Evolutionary conservation across 1,140 invertebrate genomes (phyloP), one percentile per base, ranked within the genome.

Genomic region (Alviniconcha marisindica): DNA sequence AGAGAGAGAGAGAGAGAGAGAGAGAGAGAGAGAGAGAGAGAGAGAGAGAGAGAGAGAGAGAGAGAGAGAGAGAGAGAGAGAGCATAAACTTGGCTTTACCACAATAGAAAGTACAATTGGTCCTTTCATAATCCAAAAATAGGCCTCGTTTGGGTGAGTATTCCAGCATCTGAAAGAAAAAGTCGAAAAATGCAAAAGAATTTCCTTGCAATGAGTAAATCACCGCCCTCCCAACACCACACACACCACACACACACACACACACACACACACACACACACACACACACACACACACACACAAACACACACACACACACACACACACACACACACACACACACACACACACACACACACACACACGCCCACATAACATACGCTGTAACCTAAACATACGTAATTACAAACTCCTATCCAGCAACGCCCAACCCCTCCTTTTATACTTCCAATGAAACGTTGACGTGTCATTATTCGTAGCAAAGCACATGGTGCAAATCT

Each of bases 131-230:
- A 96, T 94, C 88, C 95, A 94, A 86, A 95, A 95, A 51, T 94
- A 91, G 38, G 90, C 92, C 5, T 95, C 95, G 44, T 96, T 94
- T 89, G 96, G 96, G 89, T 97, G 97, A 10, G 96, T 96, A 93
- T 95, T 96, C 96, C 96, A 97, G 89, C 96, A 97, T 83, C 96
- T 96, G 87, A 56, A 87, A 87, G 38, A 78, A 90, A 83, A n/a
- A n/a, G n/a, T n/a, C n/a, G n/a, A n/a, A n/a, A n/a, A n/a, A n/a
- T n/a, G n/a, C n/a, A n/a, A 81, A 80, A 66, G 85, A 77, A 86
- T 3, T 76, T 33, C 91, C 92, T 28, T 28, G 28, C 28, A 10
- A 1, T 1, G n/a, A 66, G 7, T 5, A 24, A 66, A 24, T 10
- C 28, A 33, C 63, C n/a, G n/a, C n/a, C n/a, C n/a, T n/a, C n/a